Percentiles rank a stretch among this genome's conserved stretches.
phyloP scores from a whole-genome alignment of 2,113 vertebrate species.

The Ahaetulla prasina region DNA sequence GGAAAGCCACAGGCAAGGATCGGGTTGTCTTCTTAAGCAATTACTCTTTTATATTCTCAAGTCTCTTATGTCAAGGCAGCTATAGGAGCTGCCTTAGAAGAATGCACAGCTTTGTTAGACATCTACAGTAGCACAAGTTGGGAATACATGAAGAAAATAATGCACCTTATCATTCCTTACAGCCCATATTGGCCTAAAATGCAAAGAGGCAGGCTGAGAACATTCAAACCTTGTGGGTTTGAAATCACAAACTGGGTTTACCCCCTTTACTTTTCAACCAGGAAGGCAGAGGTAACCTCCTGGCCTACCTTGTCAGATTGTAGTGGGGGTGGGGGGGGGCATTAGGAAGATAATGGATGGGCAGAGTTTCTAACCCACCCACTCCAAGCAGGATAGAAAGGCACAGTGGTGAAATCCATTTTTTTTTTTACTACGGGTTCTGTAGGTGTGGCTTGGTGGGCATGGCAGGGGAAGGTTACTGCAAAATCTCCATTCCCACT shows the following conservation, averaged over 20 bases:
- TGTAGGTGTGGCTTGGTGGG: too few relatives aligned
- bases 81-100: not conserved
- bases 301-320: too few relatives aligned
- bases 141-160: not conserved
- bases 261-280: not conserved
- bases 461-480: too few relatives aligned
- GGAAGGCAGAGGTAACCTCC: not conserved
- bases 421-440: too few relatives aligned
- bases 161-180: not conserved
- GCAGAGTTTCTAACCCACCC: too few relatives aligned
- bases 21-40: not conserved
- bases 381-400: too few relatives aligned
- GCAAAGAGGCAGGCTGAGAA: not conserved
- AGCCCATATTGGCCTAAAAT: not conserved
- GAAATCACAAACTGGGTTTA: not conserved
- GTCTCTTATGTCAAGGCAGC: not conserved
- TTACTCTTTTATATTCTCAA: not conserved
- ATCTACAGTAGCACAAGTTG: not conserved
- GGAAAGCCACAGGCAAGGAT: not conserved
- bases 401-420: too few relatives aligned
- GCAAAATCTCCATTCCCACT: too few relatives aligned
- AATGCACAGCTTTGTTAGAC: not conserved
- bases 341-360: too few relatives aligned
- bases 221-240: not conserved
- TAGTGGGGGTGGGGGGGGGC: too few relatives aligned